Evolutionary conservation across 23 tunicate genomes (phyloP), one percentile per base, ranked within the genome.

Genomic region (Phallusia fumigata): DNA sequence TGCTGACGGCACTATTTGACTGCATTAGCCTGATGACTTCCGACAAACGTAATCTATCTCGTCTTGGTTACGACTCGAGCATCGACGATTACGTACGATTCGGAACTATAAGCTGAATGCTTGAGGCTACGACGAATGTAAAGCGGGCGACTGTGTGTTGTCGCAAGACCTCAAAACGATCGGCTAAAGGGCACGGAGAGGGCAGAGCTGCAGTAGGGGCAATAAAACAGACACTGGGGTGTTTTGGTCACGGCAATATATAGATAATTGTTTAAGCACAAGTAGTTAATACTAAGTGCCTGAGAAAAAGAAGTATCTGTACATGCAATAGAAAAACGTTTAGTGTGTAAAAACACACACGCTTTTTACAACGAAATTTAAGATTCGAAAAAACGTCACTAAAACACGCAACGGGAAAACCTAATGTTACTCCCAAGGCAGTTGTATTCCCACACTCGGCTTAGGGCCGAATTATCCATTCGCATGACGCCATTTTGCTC

Each of bases 401-500:
- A 10, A 40, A 40, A 10, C 10, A 40, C 47, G 10, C 5, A 10
- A 40, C 47, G 47, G n/a, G 47, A 40, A 40, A 40, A 40, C 47
- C 47, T 40, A 40, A 10, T 40, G 8, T 40, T 40, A 40, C 47
- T 40, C 47, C 47, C 47, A 40, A 40, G 47, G 47, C 47, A 10
- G 47, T 40, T 3, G 47, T 58, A n/a, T n/a, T n/a, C n/a, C n/a
- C n/a, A n/a, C n/a, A n/a, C 69, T 6, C 15, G 26, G 69, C 26
- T 58, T 24, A 3, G 13, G 3, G 3, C 69, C 3, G 15, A 58
- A 58, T 24, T n/a, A 58, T 24, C 69, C 3, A 13, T 58, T 58
- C 69, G 69, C 69, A 58, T 58, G 69, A 58, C 69, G 69, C 69
- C 69, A 58, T 58, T 58, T 58, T 58, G 13, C 28, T 40, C 47